Percentiles rank a stretch among this genome's conserved stretches.
Evolutionary conservation across 2,113 vertebrate genomes (phyloP).

Genomic region (Grammomys dolichurus): DNA sequence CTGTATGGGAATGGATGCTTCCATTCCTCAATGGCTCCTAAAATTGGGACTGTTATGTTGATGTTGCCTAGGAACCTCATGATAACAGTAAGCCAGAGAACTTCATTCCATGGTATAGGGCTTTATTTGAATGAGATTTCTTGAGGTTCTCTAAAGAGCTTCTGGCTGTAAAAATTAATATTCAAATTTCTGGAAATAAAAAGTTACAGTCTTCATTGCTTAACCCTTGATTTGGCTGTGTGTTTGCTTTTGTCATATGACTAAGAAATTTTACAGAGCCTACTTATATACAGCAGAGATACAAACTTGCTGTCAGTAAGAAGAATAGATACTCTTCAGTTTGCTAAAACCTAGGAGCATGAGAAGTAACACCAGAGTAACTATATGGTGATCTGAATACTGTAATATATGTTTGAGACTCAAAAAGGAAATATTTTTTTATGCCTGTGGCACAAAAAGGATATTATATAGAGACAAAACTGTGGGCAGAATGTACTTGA

Average conservation of each 20-base stretch:
- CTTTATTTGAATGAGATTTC: not conserved
- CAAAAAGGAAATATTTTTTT: not conserved
- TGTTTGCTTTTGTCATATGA: not conserved
- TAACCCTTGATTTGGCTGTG: not conserved
- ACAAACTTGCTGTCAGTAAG: not conserved
- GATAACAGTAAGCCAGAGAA: not conserved
- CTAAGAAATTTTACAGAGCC: not conserved
- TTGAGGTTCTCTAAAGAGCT: not conserved
- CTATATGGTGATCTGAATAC: not conserved
- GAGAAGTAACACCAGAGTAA: not conserved
- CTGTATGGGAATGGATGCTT: not conserved
- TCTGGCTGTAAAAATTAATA: not conserved
- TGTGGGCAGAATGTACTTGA: not conserved
- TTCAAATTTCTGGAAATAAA: not conserved
- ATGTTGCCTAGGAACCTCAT: not conserved
- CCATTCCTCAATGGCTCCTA: not conserved
- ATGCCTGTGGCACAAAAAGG: not conserved
- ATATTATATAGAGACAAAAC: not conserved
- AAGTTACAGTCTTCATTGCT: not conserved
- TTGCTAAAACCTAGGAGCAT: not conserved
- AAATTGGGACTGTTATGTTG: not conserved
- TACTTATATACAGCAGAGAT: accelerated
- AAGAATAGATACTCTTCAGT: not conserved
- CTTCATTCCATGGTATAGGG: not conserved
- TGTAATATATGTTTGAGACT: not conserved